These are phyloP conservation scores for Cataglyphis hispanica DNA, from an alignment of 1,140 invertebrate species.

Conservation along the genomic window DNA sequence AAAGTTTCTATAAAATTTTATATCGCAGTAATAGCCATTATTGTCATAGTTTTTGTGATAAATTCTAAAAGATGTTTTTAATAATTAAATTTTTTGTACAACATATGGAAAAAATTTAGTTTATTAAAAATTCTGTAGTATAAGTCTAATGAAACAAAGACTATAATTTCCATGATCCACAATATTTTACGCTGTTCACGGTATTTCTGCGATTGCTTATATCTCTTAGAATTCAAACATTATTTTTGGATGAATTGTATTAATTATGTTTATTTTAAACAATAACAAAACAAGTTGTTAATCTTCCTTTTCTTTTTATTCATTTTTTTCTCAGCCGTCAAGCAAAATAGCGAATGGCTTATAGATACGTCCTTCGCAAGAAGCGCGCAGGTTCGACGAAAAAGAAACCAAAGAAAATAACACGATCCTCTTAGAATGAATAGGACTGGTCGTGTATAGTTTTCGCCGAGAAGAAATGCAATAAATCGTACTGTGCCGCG, in stretches of 20 bases:
- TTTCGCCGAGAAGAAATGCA: slow-evolving; percentile 39
- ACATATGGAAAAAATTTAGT: not conserved
- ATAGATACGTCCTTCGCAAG: slow-evolving; percentile 16
- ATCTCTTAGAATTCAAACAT: slow-evolving; percentile 53
- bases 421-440: slow-evolving; percentile 47
- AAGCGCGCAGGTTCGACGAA: slow-evolving; percentile 37
- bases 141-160: not conserved
- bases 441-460: slow-evolving; percentile 47
- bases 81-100: not conserved
- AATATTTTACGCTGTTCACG: slow-evolving; percentile 31
- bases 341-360: not conserved
- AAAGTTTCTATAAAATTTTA: not conserved
- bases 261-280: not conserved
- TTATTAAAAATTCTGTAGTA: not conserved
- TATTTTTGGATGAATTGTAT: slow-evolving; percentile 36
- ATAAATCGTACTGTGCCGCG: slow-evolving; percentile 52
- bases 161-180: slow-evolving; percentile 10
- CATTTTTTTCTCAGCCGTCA: not conserved
- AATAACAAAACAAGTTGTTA: slow-evolving; percentile 6
- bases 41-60: not conserved
- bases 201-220: slow-evolving; percentile 29
- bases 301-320: not conserved
- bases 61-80: not conserved
- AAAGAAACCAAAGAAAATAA: slow-evolving; percentile 41
- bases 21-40: not conserved